Base-by-base conservation (phyloP, 2,113 vertebrate genomes). In the Monarcha castaneiventris region DNA sequence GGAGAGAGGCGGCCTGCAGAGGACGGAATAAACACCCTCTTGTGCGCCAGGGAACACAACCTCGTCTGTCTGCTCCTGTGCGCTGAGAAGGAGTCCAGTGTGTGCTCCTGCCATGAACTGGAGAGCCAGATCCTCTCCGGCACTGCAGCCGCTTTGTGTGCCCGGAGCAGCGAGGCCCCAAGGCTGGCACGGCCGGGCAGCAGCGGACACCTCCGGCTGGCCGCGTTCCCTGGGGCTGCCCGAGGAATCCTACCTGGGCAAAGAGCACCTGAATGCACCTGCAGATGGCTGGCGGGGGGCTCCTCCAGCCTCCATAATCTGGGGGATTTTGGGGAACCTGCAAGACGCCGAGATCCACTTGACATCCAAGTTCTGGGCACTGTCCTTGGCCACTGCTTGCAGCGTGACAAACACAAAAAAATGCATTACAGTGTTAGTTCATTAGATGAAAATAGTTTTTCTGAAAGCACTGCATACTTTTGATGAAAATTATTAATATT, bases 111-210 rank as follows among this genome's bases (percentile, higher is more conserved):
- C 27, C 39, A 5, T 29, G 17, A 80, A 73, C 14, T n/a, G 68
- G 63, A 32, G 89, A 86, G 94, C 59, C 87, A 84, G 92, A 41
- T 33, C 64, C 87, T 56, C 58, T 85, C 51, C 79, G 25, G 75
- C 85, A 15, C 94, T 88, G 87, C 81, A 29, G 93, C 82, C 49
- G 91, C 87, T 71, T 87, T 71, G 80, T 83, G 59, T 43, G 54
- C 71, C 3, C 2, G 14, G 64, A 58, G 89, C 54, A 92, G 61
- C 2, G 13, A 58, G 59, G 55, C 82, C 68, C 49, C 64, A 6
- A 37, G 56, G 39, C 84, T 76, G 74, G 62, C 81, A 8, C 2
- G 7, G 71, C 74, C 14, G 56, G 63, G 39, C 41, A 3, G 77
- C 41, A 79, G 55, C 33, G 46, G 35, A 26, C 76, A 29, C 46